Percentiles rank a stretch among this genome's conserved stretches.
Conservation (phyloP, 37 sponge, comb jelly and placozoan genomes). For the Crambe crambe region DNA sequence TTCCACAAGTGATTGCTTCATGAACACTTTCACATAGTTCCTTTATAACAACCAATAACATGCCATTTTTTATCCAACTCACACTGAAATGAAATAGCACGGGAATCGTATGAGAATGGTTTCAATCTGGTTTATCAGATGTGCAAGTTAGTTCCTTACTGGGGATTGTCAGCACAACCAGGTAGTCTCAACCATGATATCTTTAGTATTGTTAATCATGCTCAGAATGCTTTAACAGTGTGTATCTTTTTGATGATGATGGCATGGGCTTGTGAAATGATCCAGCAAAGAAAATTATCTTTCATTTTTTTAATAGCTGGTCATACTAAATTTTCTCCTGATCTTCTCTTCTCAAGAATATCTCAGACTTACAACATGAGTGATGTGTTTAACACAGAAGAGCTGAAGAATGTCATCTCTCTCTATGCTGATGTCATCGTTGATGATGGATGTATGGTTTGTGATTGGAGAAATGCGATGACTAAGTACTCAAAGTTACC, state of each 20-base stretch:
- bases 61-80: not conserved
- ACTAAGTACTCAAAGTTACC: not conserved
- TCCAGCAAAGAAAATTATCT: constrained; percentile 9
- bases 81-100: not conserved
- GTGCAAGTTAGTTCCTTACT: constrained; percentile 53
- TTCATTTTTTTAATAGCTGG: constrained; percentile 43
- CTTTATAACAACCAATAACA: too few species aligned
- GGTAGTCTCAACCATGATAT: constrained; percentile 47
- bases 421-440: not conserved
- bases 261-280: constrained; percentile 26
- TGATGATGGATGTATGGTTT: not conserved
- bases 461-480: not conserved
- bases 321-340: constrained; percentile 29
- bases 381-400: not conserved
- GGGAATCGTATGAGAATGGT: not conserved
- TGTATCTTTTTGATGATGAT: not conserved
- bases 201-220: constrained; percentile 34
- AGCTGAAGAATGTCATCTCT: not conserved
- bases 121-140: constrained; percentile 53
- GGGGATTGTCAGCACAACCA: constrained; percentile 45
- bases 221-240: too few species aligned
- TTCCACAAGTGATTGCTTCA: too few species aligned
- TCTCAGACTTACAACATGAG: not conserved
- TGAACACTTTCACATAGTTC: too few species aligned
- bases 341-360: not conserved